phyloP scores from a whole-genome alignment of 2,113 vertebrate genomes.

The Perca flavescens region DNA sequence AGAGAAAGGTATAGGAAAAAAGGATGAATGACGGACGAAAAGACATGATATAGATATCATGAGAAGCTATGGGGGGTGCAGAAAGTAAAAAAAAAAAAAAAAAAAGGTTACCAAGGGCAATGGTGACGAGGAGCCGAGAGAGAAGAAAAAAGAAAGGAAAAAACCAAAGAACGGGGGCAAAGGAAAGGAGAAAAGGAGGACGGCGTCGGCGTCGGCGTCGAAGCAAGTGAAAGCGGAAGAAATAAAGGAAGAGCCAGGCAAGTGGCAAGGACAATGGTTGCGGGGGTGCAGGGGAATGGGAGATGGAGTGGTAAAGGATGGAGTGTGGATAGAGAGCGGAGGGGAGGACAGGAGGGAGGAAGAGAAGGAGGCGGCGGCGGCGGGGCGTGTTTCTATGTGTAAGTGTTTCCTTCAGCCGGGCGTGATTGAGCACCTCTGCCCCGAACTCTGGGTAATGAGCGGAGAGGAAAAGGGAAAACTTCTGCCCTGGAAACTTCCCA shows the following conservation, averaged over 20 bases:
- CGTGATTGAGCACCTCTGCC: constrained; percentile 87
- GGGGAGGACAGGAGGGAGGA: constrained; percentile 71
- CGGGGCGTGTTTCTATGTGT: constrained; percentile 76
- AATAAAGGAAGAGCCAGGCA: constrained; percentile 41
- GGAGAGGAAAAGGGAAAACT: constrained; percentile 79
- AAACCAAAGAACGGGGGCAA: not conserved
- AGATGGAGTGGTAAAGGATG: constrained; percentile 69
- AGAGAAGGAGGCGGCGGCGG: constrained; percentile 52
- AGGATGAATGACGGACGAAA: not conserved
- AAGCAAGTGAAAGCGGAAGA: constrained; percentile 16
- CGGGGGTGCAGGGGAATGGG: constrained; percentile 38
- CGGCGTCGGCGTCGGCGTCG: accelerated
- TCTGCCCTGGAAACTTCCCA: constrained; percentile 84
- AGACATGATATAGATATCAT: not conserved
- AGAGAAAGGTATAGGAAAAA: not conserved
- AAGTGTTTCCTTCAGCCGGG: constrained; percentile 79
- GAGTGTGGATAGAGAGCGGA: constrained; percentile 71
- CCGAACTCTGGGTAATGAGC: constrained; percentile 86
- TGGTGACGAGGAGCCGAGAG: not conserved
- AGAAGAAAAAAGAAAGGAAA: not conserved
- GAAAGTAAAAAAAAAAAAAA: constrained; percentile 2
- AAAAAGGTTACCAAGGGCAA: constrained; percentile 22
- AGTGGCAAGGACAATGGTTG: constrained; percentile 66
- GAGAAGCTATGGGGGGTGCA: not conserved
- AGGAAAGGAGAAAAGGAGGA: constrained; percentile 11